A percentile compares a stretch with the other conserved stretches of the same genome.
Conservation (phyloP, 1,140 invertebrate species). For the Metopolophium dirhodum region DNA sequence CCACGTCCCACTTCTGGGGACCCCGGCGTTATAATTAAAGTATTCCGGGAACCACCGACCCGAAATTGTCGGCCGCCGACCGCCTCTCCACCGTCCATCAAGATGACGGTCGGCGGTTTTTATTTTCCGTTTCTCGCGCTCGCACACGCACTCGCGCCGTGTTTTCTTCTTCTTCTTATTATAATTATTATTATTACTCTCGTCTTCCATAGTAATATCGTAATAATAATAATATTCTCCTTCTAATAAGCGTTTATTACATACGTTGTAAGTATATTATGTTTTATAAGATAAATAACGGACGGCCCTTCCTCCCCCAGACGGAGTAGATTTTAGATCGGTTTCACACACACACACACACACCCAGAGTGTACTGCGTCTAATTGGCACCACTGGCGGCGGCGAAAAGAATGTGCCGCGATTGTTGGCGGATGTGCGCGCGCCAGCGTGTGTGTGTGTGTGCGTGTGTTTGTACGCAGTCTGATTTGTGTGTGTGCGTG, state of each 20-base stretch:
- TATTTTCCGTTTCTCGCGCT: neutral
- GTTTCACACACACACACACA: neutral
- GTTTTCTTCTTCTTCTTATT: neutral
- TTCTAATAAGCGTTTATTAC: constrained; percentile 37
- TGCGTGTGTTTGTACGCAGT: neutral
- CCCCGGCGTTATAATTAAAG: constrained; percentile 56
- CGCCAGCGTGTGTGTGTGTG: neutral
- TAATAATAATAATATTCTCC: neutral
- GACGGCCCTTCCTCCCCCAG: neutral
- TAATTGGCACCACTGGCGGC: constrained; percentile 39
- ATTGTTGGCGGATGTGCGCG: neutral
- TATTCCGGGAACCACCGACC: constrained; percentile 55
- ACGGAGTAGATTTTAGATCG: neutral
- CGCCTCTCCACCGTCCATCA: neutral
- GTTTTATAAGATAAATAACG: neutral
- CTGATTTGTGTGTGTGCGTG: neutral
- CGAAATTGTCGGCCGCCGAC: constrained; percentile 48
- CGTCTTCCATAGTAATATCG: neutral
- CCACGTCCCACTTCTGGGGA: neutral
- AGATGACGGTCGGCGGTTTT: constrained; percentile 29
- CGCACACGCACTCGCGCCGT: neutral
- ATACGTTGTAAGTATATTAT: neutral
- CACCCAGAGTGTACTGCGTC: neutral
- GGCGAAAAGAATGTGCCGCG: constrained; percentile 21
- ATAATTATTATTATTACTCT: neutral